Base-by-base conservation (phyloP, 2,797 vertebrate genomes). In the Danio choprae region DNA sequence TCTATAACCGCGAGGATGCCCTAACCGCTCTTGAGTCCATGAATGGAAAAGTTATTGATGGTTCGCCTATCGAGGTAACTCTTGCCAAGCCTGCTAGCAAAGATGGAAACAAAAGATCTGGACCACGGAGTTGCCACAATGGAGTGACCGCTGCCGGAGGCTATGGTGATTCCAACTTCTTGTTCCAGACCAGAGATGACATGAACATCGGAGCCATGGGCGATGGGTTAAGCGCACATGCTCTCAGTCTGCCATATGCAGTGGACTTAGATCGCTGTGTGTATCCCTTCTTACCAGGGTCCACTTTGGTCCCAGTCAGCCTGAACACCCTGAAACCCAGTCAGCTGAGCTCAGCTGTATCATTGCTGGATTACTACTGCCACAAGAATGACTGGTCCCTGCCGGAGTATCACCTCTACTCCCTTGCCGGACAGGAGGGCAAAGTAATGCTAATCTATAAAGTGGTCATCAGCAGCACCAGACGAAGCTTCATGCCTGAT, bases 361-460 rank as follows among this genome's bases (percentile, higher is more conserved):
- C 94, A 81, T 94, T 96, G 85, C 94, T 99, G 81, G 96, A 98
- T 86, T 94, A 95, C 81, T 95, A 94, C 90, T 99, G 97, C 92
- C 87, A 92, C 81, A 95, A 95, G 87, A 96, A 96, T 90, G 92
- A 90, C 87, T 96, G 96, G 95, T 87, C 93, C 0, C 92, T 90
- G 0, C 97, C 97, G 1, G 95, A 97, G 86, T 98, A 98, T 89
- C 95, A 95, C 74, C 94, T 99, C 77, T 97, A 94, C 91, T 96
- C 96, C 84, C 92, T 95, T 12, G 93, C 90, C 2, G 93, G 92
- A 70, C 95, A 92, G 85, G 93, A 96, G 87, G 95, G 93, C 51
- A 95, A 93, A 74, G 71, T 88, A 62, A 90, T 95, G 53, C 81
- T 96, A 86, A 91, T 96, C 36, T 96, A 94, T 90, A 95, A 95